Evolutionary conservation across 1,140 invertebrate genomes (phyloP), one percentile per base, ranked within the genome.

Genomic region (Sinonovacula constricta): DNA sequence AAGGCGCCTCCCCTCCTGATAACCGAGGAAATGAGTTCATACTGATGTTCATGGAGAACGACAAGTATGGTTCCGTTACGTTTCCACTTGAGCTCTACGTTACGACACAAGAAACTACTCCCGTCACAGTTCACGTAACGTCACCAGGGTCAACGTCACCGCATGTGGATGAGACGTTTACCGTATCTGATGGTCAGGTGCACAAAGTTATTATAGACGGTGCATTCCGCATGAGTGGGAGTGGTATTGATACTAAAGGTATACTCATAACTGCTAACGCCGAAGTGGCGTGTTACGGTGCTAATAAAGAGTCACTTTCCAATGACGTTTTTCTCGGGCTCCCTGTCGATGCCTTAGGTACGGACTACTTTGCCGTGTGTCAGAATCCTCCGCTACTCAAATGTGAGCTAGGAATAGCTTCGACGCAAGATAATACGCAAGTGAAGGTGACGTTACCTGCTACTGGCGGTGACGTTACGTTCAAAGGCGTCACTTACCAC

Each of bases 201-300:
- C 34, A 74, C 7, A 71, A 80, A 68, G 39, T 66, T 3, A 36
- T 70, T 18, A 63, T 80, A 2, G 51, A 39, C 28, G 33, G 18
- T 4, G 28, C 28, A 14, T 49, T 80, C 30, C 28, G 79, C 59
- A 67, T 69, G 65, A 69, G 60, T 14, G 78, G 80, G 26, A 79
- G 76, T 36, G 28, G 26, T 14, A 22, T 76, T 26, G 51, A 53
- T 12, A 49, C 33, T 14, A 84, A 84, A 59, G 83, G 51, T 1
- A 45, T 84, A 18, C 57, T 72, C 18, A 53, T 84, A 1, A 53
- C 22, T 54, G 69, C 83, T 1, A 49, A 70, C 51, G 70, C 57
- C 2, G 82, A 83, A 60, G 68, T 83, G 1, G 70, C 75, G 0
- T 70, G 82, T 26, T 81, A 81, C 56, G 82, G 82, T 24, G 65